Evolutionary conservation across 2,797 vertebrate species (phyloP), one percentile per base, ranked within the genome.

Genomic region (Leptoclinus maculatus): DNA sequence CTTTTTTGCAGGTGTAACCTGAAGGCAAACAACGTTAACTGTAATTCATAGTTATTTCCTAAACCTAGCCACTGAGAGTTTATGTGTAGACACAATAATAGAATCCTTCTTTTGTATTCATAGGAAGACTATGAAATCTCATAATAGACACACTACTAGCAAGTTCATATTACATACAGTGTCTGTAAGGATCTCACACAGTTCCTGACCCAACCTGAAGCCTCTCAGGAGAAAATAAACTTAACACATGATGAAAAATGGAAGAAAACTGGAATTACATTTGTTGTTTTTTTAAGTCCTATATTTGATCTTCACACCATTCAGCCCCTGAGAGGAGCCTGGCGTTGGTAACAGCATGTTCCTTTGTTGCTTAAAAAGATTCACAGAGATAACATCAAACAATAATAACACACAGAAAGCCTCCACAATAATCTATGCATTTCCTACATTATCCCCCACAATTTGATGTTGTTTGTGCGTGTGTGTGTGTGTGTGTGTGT

Each of bases 21-120:
- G 32, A 34, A 1, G 0, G 68, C n/a, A 60, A 27, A 43, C 3
- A 54, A 47, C 5, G 23, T n/a, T 17, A 16, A 0, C 16, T 75
- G 32, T 66, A 66, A 62, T 60, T 71, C 60, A 59, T 59, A 25
- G 39, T 54, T 16, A 69, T 69, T 74, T 64, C 14, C 29, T 5
- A 32, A 38, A 73, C 14, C 11, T 21, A 19, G 36, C 53, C 10
- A 2, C 41, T 32, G 8, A 56, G 5, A 43, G 54, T 36, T 66
- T 49, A n/a, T 54, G 19, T 53, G 11, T 39, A 38, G 47, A 62
- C 25, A 67, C 19, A 29, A 38, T 34, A 23, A 13, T 34, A 17
- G 3, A 59, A 45, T 21, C 12, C 29, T n/a, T 43, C 7, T 56
- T 70, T 69, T 63, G 54, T 43, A 64, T 57, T 29, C 7, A 19